Conservation (phyloP, 2,113 vertebrate genomes). For the Leucosticte australis region DNA sequence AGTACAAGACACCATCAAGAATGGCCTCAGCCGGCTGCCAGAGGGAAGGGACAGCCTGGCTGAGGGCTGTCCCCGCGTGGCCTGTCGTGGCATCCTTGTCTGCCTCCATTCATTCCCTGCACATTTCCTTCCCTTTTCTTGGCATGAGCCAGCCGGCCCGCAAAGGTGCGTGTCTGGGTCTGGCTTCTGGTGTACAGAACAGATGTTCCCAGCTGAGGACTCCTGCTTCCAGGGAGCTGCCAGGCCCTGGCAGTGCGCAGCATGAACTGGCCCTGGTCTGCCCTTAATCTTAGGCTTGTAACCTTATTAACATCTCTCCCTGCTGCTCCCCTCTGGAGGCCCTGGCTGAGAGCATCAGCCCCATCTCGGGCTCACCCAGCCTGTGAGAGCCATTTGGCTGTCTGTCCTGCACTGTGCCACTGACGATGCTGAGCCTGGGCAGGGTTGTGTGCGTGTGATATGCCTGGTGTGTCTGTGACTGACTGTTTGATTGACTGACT, state of each 20-base stretch:
- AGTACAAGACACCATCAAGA: constrained; percentile 90
- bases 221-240: background rate
- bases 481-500: background rate
- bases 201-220: background rate
- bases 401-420: background rate
- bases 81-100: constrained; percentile 68
- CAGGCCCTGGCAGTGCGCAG: background rate
- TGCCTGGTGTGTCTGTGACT: background rate
- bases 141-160: background rate
- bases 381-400: background rate
- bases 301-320: constrained; percentile 53
- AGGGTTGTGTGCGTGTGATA: background rate
- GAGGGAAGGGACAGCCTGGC: constrained; percentile 49
- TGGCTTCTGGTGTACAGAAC: background rate
- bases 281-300: constrained; percentile 48
- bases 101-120: constrained; percentile 57
- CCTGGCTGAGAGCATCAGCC: background rate
- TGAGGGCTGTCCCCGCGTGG: constrained; percentile 27
- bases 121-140: constrained; percentile 27
- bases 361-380: background rate
- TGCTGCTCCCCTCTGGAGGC: constrained; percentile 5
- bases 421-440: background rate
- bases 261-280: constrained; percentile 17
- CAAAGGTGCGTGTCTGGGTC: background rate
- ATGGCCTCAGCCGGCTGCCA: constrained; percentile 54